Conservation (phyloP, 2,888 invertebrate species). For the Drosophila gaucha region DNA sequence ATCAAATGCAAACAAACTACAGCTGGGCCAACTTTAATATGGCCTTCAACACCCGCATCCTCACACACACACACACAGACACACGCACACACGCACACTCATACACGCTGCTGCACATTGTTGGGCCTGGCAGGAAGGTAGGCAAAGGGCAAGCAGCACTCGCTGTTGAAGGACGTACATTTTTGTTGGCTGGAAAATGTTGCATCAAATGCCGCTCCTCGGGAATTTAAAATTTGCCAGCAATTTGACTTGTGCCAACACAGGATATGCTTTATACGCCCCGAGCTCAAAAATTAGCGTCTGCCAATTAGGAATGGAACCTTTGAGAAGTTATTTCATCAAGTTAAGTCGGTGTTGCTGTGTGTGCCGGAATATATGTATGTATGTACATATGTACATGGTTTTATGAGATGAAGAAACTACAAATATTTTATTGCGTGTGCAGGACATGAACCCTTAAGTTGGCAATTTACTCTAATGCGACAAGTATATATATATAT, state of each 20-base stretch:
- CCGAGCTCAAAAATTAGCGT: constrained; percentile 2
- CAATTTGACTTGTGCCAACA: constrained; percentile 22
- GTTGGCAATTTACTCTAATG: too few relatives aligned
- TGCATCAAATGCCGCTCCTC: constrained; percentile 35
- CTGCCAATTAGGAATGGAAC: constrained; percentile 9
- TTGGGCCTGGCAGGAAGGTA: constrained; percentile 45
- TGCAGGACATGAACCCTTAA: too few relatives aligned
- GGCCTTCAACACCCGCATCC: constrained; percentile 64
- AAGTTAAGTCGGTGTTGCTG: background rate
- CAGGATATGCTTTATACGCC: constrained; percentile 6
- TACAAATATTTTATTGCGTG: too few relatives aligned
- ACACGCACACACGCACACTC: constrained; percentile 1
- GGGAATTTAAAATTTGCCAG: constrained; percentile 52
- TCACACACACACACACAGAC: constrained; percentile 7
- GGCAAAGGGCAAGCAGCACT: background rate
- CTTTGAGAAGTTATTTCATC: background rate
- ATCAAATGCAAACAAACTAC: constrained; percentile 59
- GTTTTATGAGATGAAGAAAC: too few relatives aligned
- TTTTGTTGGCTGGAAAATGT: constrained; percentile 21
- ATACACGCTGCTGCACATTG: constrained; percentile 48
- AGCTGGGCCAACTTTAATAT: constrained; percentile 52
- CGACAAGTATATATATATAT: too few relatives aligned
- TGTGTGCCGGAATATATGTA: too few relatives aligned
- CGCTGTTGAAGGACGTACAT: constrained; percentile 46
- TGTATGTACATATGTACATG: too few relatives aligned